Evolutionary conservation across 2,888 invertebrate genomes (phyloP).

Genomic region (Pyrocoelia pectoralis): DNA sequence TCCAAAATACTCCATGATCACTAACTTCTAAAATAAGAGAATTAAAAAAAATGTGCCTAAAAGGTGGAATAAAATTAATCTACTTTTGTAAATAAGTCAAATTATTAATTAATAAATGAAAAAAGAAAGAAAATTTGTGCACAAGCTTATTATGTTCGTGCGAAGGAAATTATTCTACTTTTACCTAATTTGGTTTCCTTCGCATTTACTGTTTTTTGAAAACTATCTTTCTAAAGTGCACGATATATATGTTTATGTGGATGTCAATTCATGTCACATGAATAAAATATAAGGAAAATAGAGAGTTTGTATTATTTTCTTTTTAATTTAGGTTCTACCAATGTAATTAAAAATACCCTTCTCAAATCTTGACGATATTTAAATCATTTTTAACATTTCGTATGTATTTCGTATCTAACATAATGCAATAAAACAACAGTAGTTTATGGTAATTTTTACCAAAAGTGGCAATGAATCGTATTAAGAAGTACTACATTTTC

Average conservation of each 20-base stretch:
- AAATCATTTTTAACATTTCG: too few species aligned
- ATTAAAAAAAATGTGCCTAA: conserved; percentile 1
- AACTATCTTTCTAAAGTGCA: not conserved
- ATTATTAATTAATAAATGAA: not conserved
- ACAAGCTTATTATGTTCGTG: not conserved
- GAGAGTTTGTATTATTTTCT: too few species aligned
- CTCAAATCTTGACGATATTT: too few species aligned
- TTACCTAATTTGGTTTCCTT: not conserved
- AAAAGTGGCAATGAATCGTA: too few species aligned
- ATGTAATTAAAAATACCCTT: too few species aligned
- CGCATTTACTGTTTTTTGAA: not conserved
- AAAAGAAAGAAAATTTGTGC: not conserved
- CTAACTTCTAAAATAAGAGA: not conserved
- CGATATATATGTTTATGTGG: not conserved
- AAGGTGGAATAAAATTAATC: not conserved
- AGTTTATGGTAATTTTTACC: too few species aligned
- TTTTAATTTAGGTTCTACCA: too few species aligned
- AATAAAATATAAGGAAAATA: conserved; percentile 17
- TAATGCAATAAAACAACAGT: too few species aligned
- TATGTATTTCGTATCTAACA: too few species aligned
- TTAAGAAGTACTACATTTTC: too few species aligned
- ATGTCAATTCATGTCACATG: conserved; percentile 31
- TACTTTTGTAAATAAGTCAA: not conserved
- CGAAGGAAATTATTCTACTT: not conserved
- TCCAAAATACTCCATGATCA: not conserved